Evolutionary conservation across 2,888 invertebrate genomes (phyloP), one percentile per base, ranked within the genome.

Genomic region (Platycheirus albimanus): DNA sequence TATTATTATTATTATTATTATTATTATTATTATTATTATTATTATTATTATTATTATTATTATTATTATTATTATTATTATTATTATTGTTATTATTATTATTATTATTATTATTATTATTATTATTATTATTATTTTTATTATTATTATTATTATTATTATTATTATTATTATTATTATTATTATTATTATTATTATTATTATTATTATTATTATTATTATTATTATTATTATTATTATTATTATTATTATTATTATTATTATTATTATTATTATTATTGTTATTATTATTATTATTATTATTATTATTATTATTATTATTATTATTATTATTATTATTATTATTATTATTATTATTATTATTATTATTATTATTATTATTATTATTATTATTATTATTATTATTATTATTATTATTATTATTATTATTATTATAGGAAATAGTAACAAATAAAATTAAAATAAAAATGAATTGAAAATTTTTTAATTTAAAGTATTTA

Each of bases 221-320:
- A 19, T 45, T 15, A 19, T 45, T n/a, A 19, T 45, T 15, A 19
- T 45, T n/a, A 19, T 45, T 15, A 19, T 45, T n/a, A 19, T 45
- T 15, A 19, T 45, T n/a, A 45, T 45, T 15, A 19, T 45, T n/a
- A 45, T 45, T 15, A 19, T 45, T n/a, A 45, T 45, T 15, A 19
- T 45, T n/a, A 45, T 45, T 15, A 19, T 45, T n/a, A 45, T 45
- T 15, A 19, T 45, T n/a, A 45, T 45, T 15, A 10, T 45, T n/a
- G 15, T 43, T 43, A 11, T 43, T 17, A 7, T 43, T 43, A 11
- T 36, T 11, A 11, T 7, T 36, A 11, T 36, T 11, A 11, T 36
- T 36, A 11, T 36, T 11, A 11, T 36, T 36, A 24, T 24, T 4
- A 6, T 24, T 24, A 24, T n/a, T n/a, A n/a, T n/a, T n/a, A n/a